These are phyloP conservation scores for Zaprionus kolodkinae DNA, from an alignment of 1,140 invertebrate species.

Conservation along the genomic window DNA sequence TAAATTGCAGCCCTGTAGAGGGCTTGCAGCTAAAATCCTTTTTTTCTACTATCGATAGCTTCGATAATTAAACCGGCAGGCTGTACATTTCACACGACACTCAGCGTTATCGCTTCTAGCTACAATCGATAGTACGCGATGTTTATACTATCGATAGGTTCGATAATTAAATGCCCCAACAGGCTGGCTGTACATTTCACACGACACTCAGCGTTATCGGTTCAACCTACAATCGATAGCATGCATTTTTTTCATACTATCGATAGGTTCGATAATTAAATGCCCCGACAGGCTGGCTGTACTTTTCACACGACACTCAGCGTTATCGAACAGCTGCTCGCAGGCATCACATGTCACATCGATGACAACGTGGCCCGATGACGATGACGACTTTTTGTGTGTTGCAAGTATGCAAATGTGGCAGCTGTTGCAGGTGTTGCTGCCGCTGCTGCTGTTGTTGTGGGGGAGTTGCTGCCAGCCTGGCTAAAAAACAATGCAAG, in stretches of 20 bases:
- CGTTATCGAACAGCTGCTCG: slow-evolving; percentile 18
- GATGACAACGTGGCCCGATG: slow-evolving; percentile 4
- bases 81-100: no score
- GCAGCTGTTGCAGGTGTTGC: neutral
- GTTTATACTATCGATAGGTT: neutral
- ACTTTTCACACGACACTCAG: slow-evolving; percentile 13
- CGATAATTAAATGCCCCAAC: neutral
- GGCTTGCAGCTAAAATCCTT: no score
- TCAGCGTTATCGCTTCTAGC: no score
- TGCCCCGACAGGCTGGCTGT: neutral
- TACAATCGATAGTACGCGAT: neutral
- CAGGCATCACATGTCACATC: slow-evolving; percentile 19
- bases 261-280: neutral
- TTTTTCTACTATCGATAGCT: no score
- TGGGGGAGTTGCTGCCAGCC: neutral
- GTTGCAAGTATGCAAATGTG: neutral
- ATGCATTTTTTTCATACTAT: no score
- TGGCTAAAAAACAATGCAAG: slow-evolving; percentile 29
- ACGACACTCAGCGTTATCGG: slow-evolving; percentile 21
- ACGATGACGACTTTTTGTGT: slow-evolving; percentile 1
- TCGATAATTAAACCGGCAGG: no score
- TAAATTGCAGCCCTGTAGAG: no score
- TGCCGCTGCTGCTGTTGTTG: slow-evolving; percentile 9
- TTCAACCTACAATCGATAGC: neutral
- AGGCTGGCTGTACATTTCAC: neutral